Evolutionary conservation across 2,113 vertebrate species (phyloP).

Genomic region (Ascaphus truei): DNA sequence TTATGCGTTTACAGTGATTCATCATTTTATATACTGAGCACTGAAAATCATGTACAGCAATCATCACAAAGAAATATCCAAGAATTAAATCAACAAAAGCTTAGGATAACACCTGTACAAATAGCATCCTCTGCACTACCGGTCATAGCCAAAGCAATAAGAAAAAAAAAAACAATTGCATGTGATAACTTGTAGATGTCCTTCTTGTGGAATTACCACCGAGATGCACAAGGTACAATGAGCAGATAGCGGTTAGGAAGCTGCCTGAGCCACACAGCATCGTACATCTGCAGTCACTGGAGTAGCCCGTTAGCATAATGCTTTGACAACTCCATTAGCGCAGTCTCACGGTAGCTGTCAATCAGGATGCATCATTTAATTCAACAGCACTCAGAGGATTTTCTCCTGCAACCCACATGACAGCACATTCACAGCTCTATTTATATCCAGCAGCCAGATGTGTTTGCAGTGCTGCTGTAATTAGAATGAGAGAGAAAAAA

Average conservation of each 20-base stretch:
- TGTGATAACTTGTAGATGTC: not conserved
- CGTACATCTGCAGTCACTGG: conserved; percentile 67
- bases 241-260: conserved; percentile 16
- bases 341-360: conserved; percentile 97
- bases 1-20: conserved; percentile 23
- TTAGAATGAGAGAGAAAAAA: conserved; percentile 63
- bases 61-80: not conserved
- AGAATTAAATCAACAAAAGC: not conserved
- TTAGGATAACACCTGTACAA: conserved; percentile 13
- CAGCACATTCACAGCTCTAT: conserved; percentile 92
- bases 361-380: conserved; percentile 94
- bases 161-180: not conserved
- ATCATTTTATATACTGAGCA: conserved; percentile 17
- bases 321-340: conserved; percentile 96
- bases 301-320: conserved; percentile 70
- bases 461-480: conserved; percentile 78
- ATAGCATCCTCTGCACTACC: not conserved
- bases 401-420: conserved; percentile 76
- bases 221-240: conserved; percentile 18
- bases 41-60: not conserved
- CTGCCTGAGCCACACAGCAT: conserved; percentile 46
- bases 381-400: conserved; percentile 85
- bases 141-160: not conserved
- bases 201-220: conserved; percentile 3
- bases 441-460: conserved; percentile 73